Conservation (phyloP, 37 sponge, comb jelly and placozoan species). For the Bolinopsis microptera region DNA sequence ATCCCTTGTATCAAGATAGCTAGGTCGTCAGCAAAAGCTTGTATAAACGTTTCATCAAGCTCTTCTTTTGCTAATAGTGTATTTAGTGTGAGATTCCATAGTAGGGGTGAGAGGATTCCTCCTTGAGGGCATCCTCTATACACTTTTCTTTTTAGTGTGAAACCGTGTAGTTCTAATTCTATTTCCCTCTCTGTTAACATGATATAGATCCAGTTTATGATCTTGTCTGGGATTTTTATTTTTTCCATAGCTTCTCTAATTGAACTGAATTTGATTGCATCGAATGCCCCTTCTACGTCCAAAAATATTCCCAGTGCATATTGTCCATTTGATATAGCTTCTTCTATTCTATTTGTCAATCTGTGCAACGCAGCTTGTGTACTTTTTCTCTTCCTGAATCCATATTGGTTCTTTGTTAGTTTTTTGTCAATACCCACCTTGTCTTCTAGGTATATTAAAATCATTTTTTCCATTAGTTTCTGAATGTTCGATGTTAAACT, state of each 20-base stretch:
- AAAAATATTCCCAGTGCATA: not conserved
- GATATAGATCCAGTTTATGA: not conserved
- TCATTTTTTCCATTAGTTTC: not conserved
- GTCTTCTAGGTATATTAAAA: not conserved
- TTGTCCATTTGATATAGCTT: not conserved
- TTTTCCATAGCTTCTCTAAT: no score
- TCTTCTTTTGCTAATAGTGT: not conserved
- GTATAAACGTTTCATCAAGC: not conserved
- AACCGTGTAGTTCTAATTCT: not conserved
- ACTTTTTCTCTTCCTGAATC: not conserved
- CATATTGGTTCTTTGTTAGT: slow-evolving; percentile 17
- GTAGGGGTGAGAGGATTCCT: not conserved
- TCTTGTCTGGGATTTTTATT: not conserved
- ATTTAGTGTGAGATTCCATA: not conserved
- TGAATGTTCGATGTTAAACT: not conserved
- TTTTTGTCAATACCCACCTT: not conserved
- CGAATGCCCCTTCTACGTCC: not conserved
- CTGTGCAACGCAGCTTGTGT: not conserved
- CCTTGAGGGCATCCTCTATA: not conserved
- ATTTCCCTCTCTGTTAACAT: not conserved
- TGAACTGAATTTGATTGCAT: not conserved
- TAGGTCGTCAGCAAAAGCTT: no score
- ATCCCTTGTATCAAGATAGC: no score
- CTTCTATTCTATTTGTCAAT: not conserved
- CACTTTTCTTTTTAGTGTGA: not conserved